A percentile compares a stretch with the other conserved stretches of the same genome.
Conservation (phyloP, 1,140 invertebrate genomes). For the Aphaenogaster ashmeadi region DNA sequence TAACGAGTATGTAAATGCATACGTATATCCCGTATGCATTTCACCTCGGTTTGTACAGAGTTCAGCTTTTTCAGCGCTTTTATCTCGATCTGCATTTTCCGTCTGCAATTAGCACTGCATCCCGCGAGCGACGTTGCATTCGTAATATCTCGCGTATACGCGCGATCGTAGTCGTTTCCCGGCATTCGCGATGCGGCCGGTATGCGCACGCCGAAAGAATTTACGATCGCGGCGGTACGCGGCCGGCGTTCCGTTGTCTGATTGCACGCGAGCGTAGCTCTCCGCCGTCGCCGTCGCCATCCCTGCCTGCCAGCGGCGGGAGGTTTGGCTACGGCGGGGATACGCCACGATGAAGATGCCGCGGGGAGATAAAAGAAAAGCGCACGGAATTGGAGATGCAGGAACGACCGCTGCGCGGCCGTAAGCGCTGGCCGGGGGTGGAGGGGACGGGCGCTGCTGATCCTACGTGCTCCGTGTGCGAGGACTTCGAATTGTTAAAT, state of each 20-base stretch:
- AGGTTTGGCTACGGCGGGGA: neutral
- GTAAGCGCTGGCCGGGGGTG: neutral
- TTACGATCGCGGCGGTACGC: conserved; percentile 26
- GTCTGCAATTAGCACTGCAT: conserved; percentile 37
- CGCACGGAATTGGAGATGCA: conserved; percentile 41
- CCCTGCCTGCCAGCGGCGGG: neutral
- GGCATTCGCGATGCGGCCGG: conserved; percentile 27
- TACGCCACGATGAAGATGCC: conserved; percentile 28
- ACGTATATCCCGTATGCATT: neutral
- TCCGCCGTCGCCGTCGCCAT: neutral
- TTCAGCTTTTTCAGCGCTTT: neutral
- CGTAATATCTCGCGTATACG: conserved; percentile 32
- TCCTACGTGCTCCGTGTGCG: neutral
- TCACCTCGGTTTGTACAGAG: neutral
- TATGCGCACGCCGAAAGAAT: conserved; percentile 50
- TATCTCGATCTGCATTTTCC: conserved; percentile 30
- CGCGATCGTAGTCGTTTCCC: neutral
- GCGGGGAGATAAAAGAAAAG: conserved; percentile 45
- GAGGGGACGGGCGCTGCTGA: neutral
- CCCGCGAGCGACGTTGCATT: conserved; percentile 32
- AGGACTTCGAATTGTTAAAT: conserved; percentile 43
- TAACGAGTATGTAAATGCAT: neutral
- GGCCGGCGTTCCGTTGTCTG: conserved; percentile 41
- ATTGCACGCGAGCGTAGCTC: conserved; percentile 14
- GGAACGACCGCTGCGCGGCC: neutral